Base-by-base conservation (phyloP, 1,140 invertebrate genomes). In the Drosophila cardini region DNA sequence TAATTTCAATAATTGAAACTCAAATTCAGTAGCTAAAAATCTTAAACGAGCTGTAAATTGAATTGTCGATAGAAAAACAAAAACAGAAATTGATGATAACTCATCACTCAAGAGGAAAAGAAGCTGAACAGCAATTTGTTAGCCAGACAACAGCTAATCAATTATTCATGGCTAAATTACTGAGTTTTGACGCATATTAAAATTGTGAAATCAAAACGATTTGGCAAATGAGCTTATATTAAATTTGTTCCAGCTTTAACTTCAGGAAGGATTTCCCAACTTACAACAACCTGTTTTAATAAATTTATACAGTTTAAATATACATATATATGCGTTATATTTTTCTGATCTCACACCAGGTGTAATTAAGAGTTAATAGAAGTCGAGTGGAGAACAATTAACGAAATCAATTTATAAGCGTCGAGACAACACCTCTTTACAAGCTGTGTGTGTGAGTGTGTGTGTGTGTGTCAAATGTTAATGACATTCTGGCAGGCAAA, bases 131-230 rank as follows among this genome's bases (percentile, higher is more conserved):
- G 18, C 38, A 30, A 9, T 46, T 53, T 65, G 56, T 62, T 42
- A 76, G 36, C 26, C 61, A 13, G 36, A 56, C 36, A 52, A 40
- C 58, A 58, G 60, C 74, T 78, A 73, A 73, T 81, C 63, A 81
- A 78, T 77, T 78, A 78, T 82, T 82, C 64, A 82, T 81, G 32
- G 18, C 38, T 52, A 60, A 65, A 61, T 74, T 74, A 67, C 52
- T n/a, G 38, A 32, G 34, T 48, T 58, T 78, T 62, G 65, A 55
- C 40, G 43, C 36, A 69, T 70, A 65, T 70, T 78, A 62, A 81
- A 78, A 74, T 67, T 52, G 61, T 45, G 34, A 72, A 72, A 65
- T 43, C 45, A 45, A 34, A 72, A 8, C 15, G 65, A 42, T 30
- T 48, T 18, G 30, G 40, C 21, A 26, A 26, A 26, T 26, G 21